A percentile compares a stretch with the other conserved stretches of the same genome.
Evolutionary conservation across 2,113 vertebrate genomes (phyloP).

Genomic region (Cheirogaleus medius): DNA sequence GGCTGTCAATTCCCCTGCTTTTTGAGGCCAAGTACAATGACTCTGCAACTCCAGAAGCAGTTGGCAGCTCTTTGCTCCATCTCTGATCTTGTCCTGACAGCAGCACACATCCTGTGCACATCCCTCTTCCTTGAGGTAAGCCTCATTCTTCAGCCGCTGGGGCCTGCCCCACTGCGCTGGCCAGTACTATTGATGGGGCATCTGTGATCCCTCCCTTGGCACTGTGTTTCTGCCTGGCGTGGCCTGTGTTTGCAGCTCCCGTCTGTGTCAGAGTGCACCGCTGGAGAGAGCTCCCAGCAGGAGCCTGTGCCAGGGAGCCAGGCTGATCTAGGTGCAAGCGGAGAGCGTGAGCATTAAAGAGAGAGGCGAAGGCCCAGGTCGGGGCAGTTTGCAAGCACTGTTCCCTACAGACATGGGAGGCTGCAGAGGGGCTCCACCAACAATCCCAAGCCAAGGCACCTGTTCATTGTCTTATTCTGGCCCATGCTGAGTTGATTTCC

Average conservation of each 20-base stretch:
- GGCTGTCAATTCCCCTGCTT: background rate
- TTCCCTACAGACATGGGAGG: background rate
- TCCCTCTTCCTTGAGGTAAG: background rate
- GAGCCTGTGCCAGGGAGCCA: background rate
- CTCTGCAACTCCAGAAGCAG: background rate
- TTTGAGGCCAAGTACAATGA: background rate
- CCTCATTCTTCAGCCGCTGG: background rate
- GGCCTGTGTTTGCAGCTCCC: background rate
- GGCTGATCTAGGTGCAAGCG: background rate
- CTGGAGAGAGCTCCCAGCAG: background rate
- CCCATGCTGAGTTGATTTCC: background rate
- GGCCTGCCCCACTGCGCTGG: background rate
- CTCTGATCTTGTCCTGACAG: background rate
- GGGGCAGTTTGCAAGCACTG: background rate
- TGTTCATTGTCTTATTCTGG: background rate
- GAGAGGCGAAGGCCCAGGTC: background rate
- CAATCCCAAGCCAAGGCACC: background rate
- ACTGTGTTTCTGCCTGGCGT: background rate
- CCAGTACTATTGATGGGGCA: background rate
- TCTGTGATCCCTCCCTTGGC: background rate
- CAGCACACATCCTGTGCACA: background rate
- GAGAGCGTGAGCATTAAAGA: background rate
- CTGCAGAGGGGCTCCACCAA: background rate
- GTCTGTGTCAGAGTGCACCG: background rate
- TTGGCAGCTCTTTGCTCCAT: no score